Percentiles rank a stretch among this genome's conserved stretches.
Conservation (phyloP, 2,113 vertebrate species). For the Tapirus terrestris region DNA sequence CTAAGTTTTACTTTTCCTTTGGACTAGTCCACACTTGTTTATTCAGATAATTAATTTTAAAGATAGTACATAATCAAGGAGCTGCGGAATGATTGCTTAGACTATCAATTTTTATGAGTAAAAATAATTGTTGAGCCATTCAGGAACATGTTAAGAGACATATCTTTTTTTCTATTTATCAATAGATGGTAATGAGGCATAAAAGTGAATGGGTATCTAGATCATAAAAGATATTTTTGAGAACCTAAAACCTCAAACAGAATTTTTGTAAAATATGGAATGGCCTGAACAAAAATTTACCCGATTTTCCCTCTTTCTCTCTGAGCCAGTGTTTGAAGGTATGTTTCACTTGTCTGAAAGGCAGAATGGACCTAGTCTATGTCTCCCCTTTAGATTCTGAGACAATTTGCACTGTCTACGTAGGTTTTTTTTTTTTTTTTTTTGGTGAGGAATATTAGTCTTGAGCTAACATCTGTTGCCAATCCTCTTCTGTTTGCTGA, state of each 20-base stretch:
- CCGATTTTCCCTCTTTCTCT: not conserved
- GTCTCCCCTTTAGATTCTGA: not conserved
- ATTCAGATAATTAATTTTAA: not conserved
- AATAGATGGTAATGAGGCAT: not conserved
- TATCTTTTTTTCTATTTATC: not conserved
- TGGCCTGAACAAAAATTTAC: not conserved
- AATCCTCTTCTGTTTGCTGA: no score
- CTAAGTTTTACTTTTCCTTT: not conserved
- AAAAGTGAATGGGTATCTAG: not conserved
- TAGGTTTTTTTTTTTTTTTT: no score
- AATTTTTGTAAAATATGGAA: not conserved
- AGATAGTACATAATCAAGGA: not conserved
- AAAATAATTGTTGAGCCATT: not conserved
- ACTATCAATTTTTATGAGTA: not conserved
- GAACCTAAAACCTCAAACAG: not conserved
- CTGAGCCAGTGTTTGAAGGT: not conserved
- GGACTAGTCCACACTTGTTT: not conserved
- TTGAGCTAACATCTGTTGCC: no score
- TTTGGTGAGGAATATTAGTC: no score
- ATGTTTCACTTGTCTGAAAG: not conserved
- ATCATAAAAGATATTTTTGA: not conserved
- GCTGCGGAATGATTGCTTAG: not conserved
- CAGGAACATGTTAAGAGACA: not conserved
- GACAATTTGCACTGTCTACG: not conserved
- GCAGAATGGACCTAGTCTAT: not conserved